A percentile compares a stretch with the other conserved stretches of the same genome.
Evolutionary conservation across 2,797 vertebrate species (phyloP).

Genomic region (Scolopax bukidnonensis): DNA sequence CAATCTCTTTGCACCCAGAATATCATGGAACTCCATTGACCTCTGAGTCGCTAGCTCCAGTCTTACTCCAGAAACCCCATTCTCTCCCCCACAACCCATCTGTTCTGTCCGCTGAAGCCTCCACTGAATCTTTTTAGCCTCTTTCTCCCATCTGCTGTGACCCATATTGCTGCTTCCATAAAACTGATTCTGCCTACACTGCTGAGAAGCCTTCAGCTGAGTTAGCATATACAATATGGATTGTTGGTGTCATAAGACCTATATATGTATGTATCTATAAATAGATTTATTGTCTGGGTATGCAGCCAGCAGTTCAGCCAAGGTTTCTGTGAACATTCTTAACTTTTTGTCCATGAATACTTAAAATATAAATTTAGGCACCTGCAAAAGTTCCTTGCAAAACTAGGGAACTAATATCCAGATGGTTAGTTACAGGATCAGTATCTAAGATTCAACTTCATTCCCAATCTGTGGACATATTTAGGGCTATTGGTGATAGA

Average conservation of each 20-base stretch:
- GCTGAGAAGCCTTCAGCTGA: constrained; percentile 63
- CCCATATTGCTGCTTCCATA: constrained; percentile 68
- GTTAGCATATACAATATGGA: constrained; percentile 64
- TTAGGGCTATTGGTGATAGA: constrained; percentile 33
- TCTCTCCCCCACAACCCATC: constrained; percentile 59
- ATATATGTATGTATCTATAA: constrained; percentile 55
- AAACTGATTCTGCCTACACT: constrained; percentile 65
- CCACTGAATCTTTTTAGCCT: constrained; percentile 68
- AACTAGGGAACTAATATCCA: constrained; percentile 30
- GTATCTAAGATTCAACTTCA: constrained; percentile 5
- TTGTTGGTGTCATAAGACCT: constrained; percentile 63
- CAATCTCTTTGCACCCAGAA: constrained; percentile 21
- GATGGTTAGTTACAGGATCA: constrained; percentile 32
- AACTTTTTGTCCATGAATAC: constrained; percentile 2
- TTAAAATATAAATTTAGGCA: constrained; percentile 25
- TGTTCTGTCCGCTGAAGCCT: constrained; percentile 63
- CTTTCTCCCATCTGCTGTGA: constrained; percentile 71
- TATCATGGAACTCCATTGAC: constrained; percentile 26
- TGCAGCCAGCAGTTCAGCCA: constrained; percentile 9
- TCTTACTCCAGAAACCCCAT: constrained; percentile 59
- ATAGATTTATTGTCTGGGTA: constrained; percentile 60
- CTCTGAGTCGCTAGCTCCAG: constrained; percentile 34
- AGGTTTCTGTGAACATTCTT: constrained; percentile 3
- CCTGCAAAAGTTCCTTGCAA: constrained; percentile 12
- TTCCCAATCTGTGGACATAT: constrained; percentile 41